Evolutionary conservation across 2,888 invertebrate genomes (phyloP).

Genomic region (Brenthis ino): DNA sequence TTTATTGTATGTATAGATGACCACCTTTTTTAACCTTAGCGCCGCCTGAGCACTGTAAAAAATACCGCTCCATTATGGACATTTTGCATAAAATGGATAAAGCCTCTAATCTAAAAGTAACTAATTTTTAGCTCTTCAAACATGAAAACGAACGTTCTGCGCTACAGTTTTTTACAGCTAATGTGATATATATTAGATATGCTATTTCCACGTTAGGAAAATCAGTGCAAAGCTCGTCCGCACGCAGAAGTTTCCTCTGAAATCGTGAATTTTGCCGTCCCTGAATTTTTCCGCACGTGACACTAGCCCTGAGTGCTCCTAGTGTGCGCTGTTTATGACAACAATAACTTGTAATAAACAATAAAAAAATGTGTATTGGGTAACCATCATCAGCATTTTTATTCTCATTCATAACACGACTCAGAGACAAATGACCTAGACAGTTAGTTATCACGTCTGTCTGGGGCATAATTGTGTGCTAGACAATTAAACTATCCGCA

Average conservation of each 20-base stretch:
- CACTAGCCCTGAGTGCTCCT: too few relatives aligned
- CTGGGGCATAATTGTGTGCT: constrained; percentile 71
- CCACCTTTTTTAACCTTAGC: too few relatives aligned
- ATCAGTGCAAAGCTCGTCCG: background rate
- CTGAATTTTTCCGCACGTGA: too few relatives aligned
- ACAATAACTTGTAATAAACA: background rate
- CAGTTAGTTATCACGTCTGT: constrained; percentile 66
- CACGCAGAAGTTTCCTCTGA: background rate
- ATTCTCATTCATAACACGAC: constrained; percentile 52
- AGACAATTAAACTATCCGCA: constrained; percentile 67
- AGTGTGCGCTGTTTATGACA: too few relatives aligned
- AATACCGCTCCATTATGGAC: too few relatives aligned
- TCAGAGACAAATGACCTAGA: constrained; percentile 68
- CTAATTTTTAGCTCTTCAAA: constrained; percentile 18
- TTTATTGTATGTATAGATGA: too few relatives aligned
- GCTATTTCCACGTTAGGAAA: background rate
- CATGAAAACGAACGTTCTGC: constrained; percentile 21
- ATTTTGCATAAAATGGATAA: too few relatives aligned
- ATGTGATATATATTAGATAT: background rate
- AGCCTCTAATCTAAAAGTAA: too few relatives aligned
- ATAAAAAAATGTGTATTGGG: constrained; percentile 11
- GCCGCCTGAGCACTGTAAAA: too few relatives aligned
- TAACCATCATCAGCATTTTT: constrained; percentile 44
- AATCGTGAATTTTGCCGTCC: too few relatives aligned
- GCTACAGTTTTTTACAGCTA: constrained; percentile 18